These are phyloP conservation scores for Karalla daura DNA, from an alignment of 2,797 vertebrate species.

Conservation along the genomic window DNA sequence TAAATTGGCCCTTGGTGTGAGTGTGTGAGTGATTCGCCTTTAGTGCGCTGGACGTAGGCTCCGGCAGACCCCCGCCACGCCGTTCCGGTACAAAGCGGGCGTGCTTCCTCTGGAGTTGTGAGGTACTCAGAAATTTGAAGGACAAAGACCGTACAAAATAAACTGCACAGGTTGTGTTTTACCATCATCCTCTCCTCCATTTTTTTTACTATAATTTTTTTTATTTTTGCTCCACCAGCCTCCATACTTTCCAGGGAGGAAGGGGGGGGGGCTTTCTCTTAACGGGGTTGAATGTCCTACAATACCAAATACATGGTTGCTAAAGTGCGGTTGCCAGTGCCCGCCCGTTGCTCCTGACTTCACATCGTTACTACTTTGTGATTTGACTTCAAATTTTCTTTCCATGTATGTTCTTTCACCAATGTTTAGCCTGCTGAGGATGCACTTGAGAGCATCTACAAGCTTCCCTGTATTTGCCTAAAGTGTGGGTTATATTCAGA, in stretches of 20 bases:
- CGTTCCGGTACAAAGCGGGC: conserved; percentile 30
- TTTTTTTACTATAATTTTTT: conserved; percentile 55
- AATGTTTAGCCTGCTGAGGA: conserved; percentile 76
- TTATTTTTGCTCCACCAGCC: conserved; percentile 40
- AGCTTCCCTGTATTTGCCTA: conserved; percentile 67
- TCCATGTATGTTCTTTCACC: conserved; percentile 32
- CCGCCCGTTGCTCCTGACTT: conserved; percentile 69
- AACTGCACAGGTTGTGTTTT: conserved; percentile 75
- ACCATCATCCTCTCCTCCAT: conserved; percentile 64
- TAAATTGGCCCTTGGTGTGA: too few relatives aligned
- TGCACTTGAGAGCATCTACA: conserved; percentile 71
- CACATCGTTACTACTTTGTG: conserved; percentile 78
- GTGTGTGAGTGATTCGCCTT: too few relatives aligned
- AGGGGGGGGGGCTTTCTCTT: too few relatives aligned
- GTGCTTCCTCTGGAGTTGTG: conserved; percentile 55
- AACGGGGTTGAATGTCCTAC: conserved; percentile 75
- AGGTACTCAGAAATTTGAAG: conserved; percentile 76
- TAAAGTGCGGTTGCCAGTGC: conserved; percentile 58
- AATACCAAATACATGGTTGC: conserved; percentile 81
- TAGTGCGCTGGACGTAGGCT: too few relatives aligned
- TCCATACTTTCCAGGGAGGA: conserved; percentile 45
- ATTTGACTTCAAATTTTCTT: conserved; percentile 63
- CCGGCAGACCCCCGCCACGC: conserved; percentile 43
- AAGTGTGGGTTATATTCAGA: conserved; percentile 60
- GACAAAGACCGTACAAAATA: conserved; percentile 70